Evolutionary conservation across 2,113 vertebrate species (phyloP).

Genomic region (Ursus arctos): DNA sequence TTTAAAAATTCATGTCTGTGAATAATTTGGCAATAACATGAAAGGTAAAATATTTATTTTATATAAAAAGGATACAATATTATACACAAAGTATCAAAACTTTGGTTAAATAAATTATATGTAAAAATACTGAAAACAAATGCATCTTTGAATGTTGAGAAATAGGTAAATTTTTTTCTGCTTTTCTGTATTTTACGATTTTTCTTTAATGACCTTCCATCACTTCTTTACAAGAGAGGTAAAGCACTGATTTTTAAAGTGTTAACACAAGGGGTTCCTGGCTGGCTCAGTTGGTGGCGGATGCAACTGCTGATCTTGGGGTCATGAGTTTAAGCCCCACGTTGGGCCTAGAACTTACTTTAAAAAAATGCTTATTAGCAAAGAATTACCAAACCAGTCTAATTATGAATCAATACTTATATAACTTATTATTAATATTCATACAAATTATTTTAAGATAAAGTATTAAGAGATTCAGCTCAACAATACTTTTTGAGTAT

Average conservation of each 20-base stretch:
- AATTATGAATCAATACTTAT: not conserved
- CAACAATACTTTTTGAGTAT: not conserved
- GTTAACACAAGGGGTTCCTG: not conserved
- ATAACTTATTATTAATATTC: constrained; percentile 4
- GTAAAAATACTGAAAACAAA: not conserved
- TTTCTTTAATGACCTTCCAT: constrained; percentile 7
- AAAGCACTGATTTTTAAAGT: not conserved
- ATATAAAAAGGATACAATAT: not conserved
- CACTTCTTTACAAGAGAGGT: not conserved
- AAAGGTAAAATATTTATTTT: not conserved
- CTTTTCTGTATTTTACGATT: not conserved
- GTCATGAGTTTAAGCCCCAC: not conserved
- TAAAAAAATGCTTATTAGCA: not conserved
- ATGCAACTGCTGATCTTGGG: not conserved
- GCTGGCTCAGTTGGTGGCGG: not conserved
- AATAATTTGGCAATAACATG: not conserved
- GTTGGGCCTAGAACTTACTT: not conserved
- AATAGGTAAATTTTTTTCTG: not conserved
- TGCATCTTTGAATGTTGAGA: not conserved
- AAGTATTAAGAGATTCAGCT: not conserved
- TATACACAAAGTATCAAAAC: not conserved
- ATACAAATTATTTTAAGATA: constrained; percentile 36
- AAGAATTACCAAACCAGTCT: not conserved
- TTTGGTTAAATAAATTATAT: not conserved
- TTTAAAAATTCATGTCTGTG: not conserved